A percentile compares a stretch with the other conserved stretches of the same genome.
These are phyloP conservation scores for Rhinichthys klamathensis DNA, from an alignment of 2,113 vertebrate species.

Conservation along the genomic window DNA sequence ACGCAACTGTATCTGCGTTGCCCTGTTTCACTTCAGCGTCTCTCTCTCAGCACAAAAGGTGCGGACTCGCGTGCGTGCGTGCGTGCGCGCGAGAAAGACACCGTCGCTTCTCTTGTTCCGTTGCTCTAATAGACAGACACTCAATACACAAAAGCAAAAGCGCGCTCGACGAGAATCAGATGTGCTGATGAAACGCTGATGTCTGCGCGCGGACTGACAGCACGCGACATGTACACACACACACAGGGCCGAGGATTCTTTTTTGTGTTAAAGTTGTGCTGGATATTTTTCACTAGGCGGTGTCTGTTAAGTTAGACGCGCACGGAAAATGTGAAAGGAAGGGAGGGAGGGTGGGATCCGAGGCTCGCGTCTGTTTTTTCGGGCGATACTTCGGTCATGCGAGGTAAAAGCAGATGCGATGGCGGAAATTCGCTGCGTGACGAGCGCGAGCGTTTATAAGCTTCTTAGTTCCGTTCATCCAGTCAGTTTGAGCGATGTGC, in stretches of 20 bases:
- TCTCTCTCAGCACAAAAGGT: constrained; percentile 65
- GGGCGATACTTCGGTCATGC: constrained; percentile 49
- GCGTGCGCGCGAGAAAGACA: neutral
- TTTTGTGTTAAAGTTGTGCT: constrained; percentile 49
- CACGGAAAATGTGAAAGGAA: constrained; percentile 36
- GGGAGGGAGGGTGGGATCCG: neutral
- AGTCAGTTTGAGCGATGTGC: constrained; percentile 8
- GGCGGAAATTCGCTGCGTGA: constrained; percentile 44
- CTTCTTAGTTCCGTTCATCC: constrained; percentile 50
- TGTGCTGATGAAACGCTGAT: neutral
- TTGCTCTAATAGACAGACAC: neutral
- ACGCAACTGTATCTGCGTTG: constrained; percentile 53
- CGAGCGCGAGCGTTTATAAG: constrained; percentile 25
- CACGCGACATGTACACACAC: neutral
- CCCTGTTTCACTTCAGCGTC: constrained; percentile 53
- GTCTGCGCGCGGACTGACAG: neutral
- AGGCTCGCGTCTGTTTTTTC: constrained; percentile 34
- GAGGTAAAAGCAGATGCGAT: constrained; percentile 53
- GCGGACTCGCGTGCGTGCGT: constrained; percentile 55
- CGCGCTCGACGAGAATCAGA: constrained; percentile 26
- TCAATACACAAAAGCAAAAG: constrained; percentile 19
- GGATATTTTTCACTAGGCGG: constrained; percentile 63
- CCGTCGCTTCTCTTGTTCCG: constrained; percentile 52
- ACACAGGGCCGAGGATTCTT: constrained; percentile 4
- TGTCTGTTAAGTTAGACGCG: constrained; percentile 68